phyloP scores from a whole-genome alignment of 2,888 invertebrate genomes.

The Spodoptera littoralis region DNA sequence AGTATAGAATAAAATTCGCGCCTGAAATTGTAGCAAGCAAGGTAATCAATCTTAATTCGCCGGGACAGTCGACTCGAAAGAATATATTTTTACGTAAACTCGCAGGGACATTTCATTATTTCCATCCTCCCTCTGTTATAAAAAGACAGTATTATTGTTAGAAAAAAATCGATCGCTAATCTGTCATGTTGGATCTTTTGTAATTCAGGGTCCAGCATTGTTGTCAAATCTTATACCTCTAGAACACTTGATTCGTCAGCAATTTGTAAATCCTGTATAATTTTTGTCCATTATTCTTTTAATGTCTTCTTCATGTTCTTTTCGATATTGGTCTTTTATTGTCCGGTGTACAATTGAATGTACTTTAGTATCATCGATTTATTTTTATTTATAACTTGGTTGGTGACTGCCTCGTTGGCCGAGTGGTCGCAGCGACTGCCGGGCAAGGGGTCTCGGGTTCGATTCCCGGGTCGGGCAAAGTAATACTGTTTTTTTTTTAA shows the following conservation, averaged over 20 bases:
- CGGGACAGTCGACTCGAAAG: conserved; percentile 75
- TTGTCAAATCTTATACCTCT: conserved; percentile 37
- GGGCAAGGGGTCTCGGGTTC: too few relatives aligned
- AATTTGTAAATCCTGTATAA: conserved; percentile 12
- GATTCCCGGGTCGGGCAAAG: too few relatives aligned
- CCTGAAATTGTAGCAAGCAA: conserved; percentile 59
- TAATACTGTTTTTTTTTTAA: too few relatives aligned
- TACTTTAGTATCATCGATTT: background rate
- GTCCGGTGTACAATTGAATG: background rate
- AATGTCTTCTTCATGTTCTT: conserved; percentile 9
- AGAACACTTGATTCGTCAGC: conserved; percentile 22
- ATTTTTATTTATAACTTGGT: conserved; percentile 5
- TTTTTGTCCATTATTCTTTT: conserved; percentile 28
- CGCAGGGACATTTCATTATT: conserved; percentile 69
- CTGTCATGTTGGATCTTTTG: conserved; percentile 44
- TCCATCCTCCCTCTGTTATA: conserved; percentile 43
- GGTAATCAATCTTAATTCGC: conserved; percentile 78
- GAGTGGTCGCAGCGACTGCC: too few relatives aligned
- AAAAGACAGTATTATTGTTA: conserved; percentile 38
- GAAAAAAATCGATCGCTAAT: conserved; percentile 44
- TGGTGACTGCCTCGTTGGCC: too few relatives aligned
- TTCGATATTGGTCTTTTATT: conserved; percentile 1
- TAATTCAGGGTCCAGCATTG: conserved; percentile 38
- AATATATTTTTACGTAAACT: conserved; percentile 69
- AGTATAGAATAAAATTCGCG: conserved; percentile 60